A percentile compares a stretch with the other conserved stretches of the same genome.
These are phyloP conservation scores for Perca fluviatilis DNA, from an alignment of 2,113 vertebrate species.

Conservation along the genomic window DNA sequence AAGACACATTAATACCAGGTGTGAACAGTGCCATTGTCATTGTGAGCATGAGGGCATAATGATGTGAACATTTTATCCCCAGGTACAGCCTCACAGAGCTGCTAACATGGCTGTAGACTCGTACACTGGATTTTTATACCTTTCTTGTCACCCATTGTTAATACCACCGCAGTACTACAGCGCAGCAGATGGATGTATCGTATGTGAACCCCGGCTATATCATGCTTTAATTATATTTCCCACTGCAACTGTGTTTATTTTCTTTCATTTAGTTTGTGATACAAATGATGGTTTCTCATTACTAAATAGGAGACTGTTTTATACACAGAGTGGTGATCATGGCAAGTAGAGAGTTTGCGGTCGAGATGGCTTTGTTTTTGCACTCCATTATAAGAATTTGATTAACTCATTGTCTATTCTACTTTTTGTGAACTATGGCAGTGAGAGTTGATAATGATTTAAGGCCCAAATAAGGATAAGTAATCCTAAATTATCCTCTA, in stretches of 20 bases:
- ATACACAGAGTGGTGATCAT: not conserved
- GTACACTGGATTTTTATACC: not conserved
- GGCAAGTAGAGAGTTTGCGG: not conserved
- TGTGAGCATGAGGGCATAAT: too few species aligned
- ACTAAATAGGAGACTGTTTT: not conserved
- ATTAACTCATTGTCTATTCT: not conserved
- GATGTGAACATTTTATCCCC: too few species aligned
- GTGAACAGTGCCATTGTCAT: too few species aligned
- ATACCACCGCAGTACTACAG: not conserved
- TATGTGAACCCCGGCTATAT: not conserved
- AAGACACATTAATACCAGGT: too few species aligned
- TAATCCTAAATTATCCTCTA: conserved; percentile 6
- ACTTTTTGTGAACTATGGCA: not conserved
- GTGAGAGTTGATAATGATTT: not conserved
- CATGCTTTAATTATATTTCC: not conserved
- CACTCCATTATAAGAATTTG: not conserved
- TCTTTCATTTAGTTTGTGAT: not conserved
- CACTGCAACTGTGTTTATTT: not conserved
- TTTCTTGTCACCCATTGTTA: too few species aligned
- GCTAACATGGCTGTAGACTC: too few species aligned
- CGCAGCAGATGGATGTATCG: not conserved
- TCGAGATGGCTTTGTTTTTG: not conserved
- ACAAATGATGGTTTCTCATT: not conserved
- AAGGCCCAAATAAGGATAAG: conserved; percentile 7
- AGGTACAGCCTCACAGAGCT: too few species aligned